Evolutionary conservation across 2,888 invertebrate species (phyloP).

Genomic region (Aporophyla lueneburgensis): DNA sequence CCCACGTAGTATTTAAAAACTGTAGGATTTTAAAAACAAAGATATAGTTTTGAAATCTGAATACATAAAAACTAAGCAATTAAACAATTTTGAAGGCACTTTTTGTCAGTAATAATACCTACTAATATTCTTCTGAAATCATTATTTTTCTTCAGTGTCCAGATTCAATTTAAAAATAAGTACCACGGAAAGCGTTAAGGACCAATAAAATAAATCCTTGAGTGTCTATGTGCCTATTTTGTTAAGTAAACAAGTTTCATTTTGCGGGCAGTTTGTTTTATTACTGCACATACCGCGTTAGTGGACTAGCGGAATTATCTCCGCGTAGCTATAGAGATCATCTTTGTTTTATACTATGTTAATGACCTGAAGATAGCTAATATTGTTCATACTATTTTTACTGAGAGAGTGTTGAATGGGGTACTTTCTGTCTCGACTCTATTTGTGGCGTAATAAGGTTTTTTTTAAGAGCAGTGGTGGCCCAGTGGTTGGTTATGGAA

Average conservation of each 20-base stretch:
- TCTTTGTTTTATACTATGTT: slow-evolving; percentile 57
- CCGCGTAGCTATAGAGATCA: slow-evolving; percentile 65
- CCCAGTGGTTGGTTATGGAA: no score
- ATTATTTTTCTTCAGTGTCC: not conserved
- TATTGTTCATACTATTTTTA: slow-evolving; percentile 19
- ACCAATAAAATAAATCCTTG: slow-evolving; percentile 52
- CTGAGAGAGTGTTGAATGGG: not conserved
- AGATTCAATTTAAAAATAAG: slow-evolving; percentile 43
- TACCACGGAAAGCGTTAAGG: slow-evolving; percentile 12
- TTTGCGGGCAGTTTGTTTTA: slow-evolving; percentile 69
- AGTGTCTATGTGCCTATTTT: slow-evolving; percentile 45
- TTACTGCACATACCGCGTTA: slow-evolving; percentile 52
- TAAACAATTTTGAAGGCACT: no score
- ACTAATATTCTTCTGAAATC: no score
- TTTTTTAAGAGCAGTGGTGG: no score
- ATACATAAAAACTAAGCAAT: no score
- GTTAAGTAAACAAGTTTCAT: slow-evolving; percentile 67
- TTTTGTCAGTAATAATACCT: no score
- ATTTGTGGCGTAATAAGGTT: not conserved
- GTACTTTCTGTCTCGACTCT: not conserved
- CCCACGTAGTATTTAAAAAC: no score
- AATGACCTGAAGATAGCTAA: slow-evolving; percentile 49
- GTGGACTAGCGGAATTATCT: slow-evolving; percentile 54
- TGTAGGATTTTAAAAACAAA: no score
- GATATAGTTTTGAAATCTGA: no score